Percentiles rank a stretch among this genome's conserved stretches.
phyloP scores from a whole-genome alignment of 2,888 invertebrate genomes.

The Polymixis flavicincta region DNA sequence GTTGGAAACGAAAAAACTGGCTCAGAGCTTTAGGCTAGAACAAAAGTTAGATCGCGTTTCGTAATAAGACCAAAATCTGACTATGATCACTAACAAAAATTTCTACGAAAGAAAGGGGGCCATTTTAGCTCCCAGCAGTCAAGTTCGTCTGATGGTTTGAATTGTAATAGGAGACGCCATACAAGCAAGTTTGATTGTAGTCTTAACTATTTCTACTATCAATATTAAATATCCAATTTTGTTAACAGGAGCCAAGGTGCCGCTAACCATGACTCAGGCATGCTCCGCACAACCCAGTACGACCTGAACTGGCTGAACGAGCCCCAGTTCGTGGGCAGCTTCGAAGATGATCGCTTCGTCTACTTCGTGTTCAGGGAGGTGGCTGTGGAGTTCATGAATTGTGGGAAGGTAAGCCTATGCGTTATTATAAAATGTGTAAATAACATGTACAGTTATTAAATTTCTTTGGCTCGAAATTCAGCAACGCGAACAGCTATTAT shows the following conservation, averaged over 20 bases:
- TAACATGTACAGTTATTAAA: too few species aligned
- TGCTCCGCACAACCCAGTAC: slow-evolving; percentile 94
- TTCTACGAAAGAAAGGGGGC: not conserved
- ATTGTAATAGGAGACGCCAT: too few species aligned
- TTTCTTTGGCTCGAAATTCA: too few species aligned
- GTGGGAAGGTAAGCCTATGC: slow-evolving; percentile 93
- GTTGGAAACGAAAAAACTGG: too few species aligned
- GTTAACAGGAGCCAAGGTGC: slow-evolving; percentile 84
- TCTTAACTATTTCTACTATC: too few species aligned
- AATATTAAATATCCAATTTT: too few species aligned
- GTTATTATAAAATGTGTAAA: not conserved
- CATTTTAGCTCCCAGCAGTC: too few species aligned
- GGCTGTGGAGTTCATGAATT: slow-evolving; percentile 97
- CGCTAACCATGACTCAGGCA: slow-evolving; percentile 81
- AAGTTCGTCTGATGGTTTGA: not conserved
- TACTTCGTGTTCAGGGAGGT: slow-evolving; percentile 98
- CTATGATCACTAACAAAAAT: not conserved
- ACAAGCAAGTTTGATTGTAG: too few species aligned
- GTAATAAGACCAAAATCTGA: not conserved
- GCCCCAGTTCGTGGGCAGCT: slow-evolving; percentile 97
- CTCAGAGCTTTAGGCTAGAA: too few species aligned
- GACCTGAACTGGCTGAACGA: slow-evolving; percentile 97
- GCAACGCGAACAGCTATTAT: too few species aligned
- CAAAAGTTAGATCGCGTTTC: too few species aligned
- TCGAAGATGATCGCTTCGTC: slow-evolving; percentile 96